Conservation (phyloP, 1,140 invertebrate genomes). For the Drosophila ananassae region DNA sequence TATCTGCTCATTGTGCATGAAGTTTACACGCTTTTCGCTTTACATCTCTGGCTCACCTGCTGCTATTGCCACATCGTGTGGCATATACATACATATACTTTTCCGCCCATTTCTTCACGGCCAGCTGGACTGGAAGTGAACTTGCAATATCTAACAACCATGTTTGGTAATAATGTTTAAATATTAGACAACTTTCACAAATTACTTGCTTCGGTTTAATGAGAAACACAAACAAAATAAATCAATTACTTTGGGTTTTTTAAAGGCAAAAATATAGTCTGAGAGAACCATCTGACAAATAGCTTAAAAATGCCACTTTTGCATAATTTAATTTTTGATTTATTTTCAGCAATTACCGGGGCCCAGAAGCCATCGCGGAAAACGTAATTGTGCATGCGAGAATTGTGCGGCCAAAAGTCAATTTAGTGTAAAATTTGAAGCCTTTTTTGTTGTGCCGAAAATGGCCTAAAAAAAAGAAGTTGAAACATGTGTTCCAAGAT, state of each 20-base stretch:
- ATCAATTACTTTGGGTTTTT: too few species aligned
- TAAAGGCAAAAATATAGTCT: too few species aligned
- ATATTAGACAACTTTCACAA: slow-evolving; percentile 54
- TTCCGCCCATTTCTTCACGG: slow-evolving; percentile 13
- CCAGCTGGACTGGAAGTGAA: slow-evolving; percentile 44
- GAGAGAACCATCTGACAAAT: slow-evolving; percentile 10
- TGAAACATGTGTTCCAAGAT: slow-evolving; percentile 55
- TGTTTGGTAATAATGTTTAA: background rate
- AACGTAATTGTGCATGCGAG: slow-evolving; percentile 73
- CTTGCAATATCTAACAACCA: background rate
- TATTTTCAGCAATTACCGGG: slow-evolving; percentile 47
- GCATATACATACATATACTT: background rate
- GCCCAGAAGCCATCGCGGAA: slow-evolving; percentile 8
- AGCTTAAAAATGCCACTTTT: slow-evolving; percentile 13
- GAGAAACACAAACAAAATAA: background rate
- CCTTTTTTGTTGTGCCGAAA: slow-evolving; percentile 19
- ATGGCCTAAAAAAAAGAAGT: slow-evolving; percentile 33
- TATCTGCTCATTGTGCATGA: slow-evolving; percentile 72
- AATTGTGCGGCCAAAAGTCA: slow-evolving; percentile 67
- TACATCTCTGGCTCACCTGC: slow-evolving; percentile 48
- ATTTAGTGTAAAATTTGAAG: slow-evolving; percentile 79
- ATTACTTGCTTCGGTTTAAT: slow-evolving; percentile 24
- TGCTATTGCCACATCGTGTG: slow-evolving; percentile 30
- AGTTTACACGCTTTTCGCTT: slow-evolving; percentile 65
- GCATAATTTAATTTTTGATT: slow-evolving; percentile 44